phyloP scores from a whole-genome alignment of 2,888 invertebrate genomes.

The Chrysopilus asiliformis region DNA sequence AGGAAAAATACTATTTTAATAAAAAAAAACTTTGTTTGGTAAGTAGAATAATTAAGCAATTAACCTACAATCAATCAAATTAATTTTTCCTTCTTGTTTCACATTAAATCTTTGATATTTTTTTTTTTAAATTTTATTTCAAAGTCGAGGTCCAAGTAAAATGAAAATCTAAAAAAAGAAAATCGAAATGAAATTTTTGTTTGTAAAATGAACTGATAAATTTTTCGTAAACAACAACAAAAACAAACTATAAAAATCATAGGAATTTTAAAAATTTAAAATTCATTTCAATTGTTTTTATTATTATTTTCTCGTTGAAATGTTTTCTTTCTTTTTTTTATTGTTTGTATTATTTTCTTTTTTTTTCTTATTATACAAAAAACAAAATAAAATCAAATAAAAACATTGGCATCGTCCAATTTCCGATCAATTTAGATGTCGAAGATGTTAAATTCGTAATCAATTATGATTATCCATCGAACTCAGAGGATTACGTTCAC shows the following conservation, averaged over 20 bases:
- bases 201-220: background rate
- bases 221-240: background rate
- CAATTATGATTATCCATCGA: constrained; percentile 96
- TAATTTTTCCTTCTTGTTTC: background rate
- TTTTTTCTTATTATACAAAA: constrained; percentile 2
- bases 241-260: constrained; percentile 3
- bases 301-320: no score
- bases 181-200: constrained; percentile 30
- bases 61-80: no score
- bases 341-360: background rate
- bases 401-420: constrained; percentile 9
- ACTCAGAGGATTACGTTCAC: constrained; percentile 89
- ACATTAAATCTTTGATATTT: constrained; percentile 1
- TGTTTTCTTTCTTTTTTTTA: no score
- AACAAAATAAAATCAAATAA: constrained; percentile 5
- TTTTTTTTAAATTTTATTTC: background rate
- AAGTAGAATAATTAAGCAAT: no score
- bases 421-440: constrained; percentile 82
- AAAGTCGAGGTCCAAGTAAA: constrained; percentile 33
- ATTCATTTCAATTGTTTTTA: no score
- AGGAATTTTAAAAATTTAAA: no score
- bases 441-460: constrained; percentile 98
- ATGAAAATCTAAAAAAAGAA: constrained; percentile 5
- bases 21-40: no score
- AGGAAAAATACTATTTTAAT: background rate